A percentile compares a stretch with the other conserved stretches of the same genome.
These are phyloP conservation scores for Silurus aristotelis DNA, from an alignment of 2,797 vertebrate genomes.

Conservation along the genomic window DNA sequence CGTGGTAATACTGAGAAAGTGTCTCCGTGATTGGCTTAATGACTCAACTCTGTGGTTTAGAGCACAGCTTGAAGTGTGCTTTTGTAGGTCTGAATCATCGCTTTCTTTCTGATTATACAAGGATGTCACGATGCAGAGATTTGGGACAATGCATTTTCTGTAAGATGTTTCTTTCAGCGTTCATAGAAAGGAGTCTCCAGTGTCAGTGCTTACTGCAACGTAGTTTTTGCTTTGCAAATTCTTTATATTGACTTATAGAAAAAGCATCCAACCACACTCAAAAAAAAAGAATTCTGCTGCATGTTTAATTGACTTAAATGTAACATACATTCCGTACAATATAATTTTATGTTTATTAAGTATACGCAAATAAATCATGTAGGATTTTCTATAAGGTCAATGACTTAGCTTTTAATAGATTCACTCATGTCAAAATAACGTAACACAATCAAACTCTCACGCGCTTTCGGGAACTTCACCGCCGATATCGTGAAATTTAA, in stretches of 20 bases:
- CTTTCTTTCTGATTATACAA: background rate
- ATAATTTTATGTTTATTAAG: too few species aligned
- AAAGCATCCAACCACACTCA: background rate
- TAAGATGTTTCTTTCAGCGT: background rate
- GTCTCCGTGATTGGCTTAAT: constrained; percentile 7
- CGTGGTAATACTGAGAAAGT: background rate
- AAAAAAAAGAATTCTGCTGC: too few species aligned
- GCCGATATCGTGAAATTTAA: too few species aligned
- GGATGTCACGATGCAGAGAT: background rate
- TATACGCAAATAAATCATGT: too few species aligned
- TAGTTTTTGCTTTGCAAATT: background rate
- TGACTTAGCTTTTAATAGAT: too few species aligned
- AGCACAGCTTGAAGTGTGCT: constrained; percentile 16
- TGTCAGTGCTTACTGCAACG: background rate
- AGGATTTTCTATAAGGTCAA: too few species aligned
- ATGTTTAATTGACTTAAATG: too few species aligned
- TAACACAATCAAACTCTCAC: too few species aligned
- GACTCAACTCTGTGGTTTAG: background rate
- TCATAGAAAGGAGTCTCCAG: background rate
- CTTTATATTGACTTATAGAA: background rate
- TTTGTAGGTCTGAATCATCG: constrained; percentile 10
- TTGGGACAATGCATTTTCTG: background rate
- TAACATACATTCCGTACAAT: too few species aligned
- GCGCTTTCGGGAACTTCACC: too few species aligned
- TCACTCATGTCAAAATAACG: too few species aligned